phyloP scores from a whole-genome alignment of 23 tunicate genomes.

The Ascidia mentula region DNA sequence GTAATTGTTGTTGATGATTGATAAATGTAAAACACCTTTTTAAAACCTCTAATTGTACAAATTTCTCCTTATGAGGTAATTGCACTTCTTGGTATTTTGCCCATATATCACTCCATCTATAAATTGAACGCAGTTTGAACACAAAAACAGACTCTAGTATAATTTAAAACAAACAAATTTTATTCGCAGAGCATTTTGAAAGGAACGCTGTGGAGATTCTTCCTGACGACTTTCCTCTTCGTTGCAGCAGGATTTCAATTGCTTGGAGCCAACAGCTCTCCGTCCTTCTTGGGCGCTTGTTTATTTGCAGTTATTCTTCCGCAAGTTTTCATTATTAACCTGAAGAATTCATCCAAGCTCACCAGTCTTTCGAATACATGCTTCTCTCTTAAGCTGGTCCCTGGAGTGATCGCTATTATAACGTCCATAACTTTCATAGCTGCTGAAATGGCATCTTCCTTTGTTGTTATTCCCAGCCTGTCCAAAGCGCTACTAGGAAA shows the following conservation, averaged over 20 bases:
- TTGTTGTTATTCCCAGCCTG: not conserved
- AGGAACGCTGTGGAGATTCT: not conserved
- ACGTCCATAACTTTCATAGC: not conserved
- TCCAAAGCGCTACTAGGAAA: not conserved
- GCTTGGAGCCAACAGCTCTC: not conserved
- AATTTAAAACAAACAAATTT: too few species aligned
- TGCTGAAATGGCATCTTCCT: not conserved
- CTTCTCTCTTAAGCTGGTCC: not conserved
- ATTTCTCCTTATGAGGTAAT: too few species aligned
- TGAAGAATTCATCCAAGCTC: not conserved
- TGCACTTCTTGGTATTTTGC: too few species aligned
- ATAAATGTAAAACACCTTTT: too few species aligned
- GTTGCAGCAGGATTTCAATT: not conserved
- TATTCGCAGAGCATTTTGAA: not conserved
- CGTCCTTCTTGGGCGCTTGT: not conserved
- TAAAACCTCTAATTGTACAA: too few species aligned
- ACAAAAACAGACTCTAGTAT: too few species aligned
- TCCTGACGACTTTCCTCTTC: not conserved
- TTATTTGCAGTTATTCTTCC: not conserved
- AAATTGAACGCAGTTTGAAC: too few species aligned
- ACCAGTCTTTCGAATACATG: not conserved
- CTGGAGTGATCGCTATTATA: not conserved
- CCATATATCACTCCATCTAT: too few species aligned
- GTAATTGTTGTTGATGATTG: too few species aligned
- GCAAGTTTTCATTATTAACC: not conserved